Evolutionary conservation across 2,888 invertebrate species (phyloP).

Genomic region (Criorhina ranunculi): DNA sequence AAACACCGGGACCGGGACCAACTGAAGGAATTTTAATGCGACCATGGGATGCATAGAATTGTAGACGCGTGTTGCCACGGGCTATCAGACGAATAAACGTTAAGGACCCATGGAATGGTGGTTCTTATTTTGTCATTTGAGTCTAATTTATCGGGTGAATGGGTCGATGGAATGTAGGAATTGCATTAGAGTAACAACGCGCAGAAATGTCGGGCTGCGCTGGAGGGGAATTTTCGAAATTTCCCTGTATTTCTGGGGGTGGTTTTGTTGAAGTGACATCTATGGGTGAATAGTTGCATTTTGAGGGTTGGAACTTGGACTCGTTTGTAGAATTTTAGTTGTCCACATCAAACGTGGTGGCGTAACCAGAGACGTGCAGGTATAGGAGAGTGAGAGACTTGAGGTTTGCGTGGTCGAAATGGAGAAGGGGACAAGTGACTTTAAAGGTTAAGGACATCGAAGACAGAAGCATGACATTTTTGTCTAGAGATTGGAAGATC

Average conservation of each 20-base stretch:
- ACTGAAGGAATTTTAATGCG: slow-evolving; percentile 39
- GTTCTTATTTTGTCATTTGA: slow-evolving; percentile 3
- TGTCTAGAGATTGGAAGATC: too few relatives aligned
- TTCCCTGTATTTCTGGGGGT: slow-evolving; percentile 16
- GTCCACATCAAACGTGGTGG: too few relatives aligned
- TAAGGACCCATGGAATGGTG: neutral
- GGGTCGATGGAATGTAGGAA: neutral
- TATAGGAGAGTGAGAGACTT: too few relatives aligned
- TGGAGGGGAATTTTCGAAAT: neutral
- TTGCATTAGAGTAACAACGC: neutral
- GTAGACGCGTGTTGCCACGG: slow-evolving; percentile 9
- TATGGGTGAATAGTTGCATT: neutral
- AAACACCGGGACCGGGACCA: neutral
- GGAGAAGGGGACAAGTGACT: too few relatives aligned
- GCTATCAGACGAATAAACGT: neutral
- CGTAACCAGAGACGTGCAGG: too few relatives aligned
- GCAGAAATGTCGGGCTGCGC: neutral
- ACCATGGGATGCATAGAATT: neutral
- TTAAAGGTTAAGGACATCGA: too few relatives aligned
- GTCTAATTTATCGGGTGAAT: slow-evolving; percentile 4
- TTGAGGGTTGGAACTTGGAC: neutral
- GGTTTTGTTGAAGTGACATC: neutral
- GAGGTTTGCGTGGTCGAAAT: too few relatives aligned
- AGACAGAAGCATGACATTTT: too few relatives aligned
- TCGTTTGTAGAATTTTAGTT: too few relatives aligned